These are phyloP conservation scores for Elephas maximus DNA, from an alignment of 2,113 vertebrate genomes.

Conservation along the genomic window DNA sequence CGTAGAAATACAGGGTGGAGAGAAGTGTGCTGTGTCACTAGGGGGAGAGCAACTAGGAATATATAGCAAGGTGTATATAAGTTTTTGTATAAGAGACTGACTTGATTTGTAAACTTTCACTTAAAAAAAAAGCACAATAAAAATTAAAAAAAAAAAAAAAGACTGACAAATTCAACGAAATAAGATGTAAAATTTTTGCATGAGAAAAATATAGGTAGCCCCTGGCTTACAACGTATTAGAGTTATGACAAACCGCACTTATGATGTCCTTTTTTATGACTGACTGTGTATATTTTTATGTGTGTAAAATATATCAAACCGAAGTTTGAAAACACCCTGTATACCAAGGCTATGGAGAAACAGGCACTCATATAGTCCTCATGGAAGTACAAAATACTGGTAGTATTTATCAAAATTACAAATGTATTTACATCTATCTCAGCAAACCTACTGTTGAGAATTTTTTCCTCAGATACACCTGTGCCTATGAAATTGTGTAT, in stretches of 20 bases:
- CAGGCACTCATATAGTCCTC: background rate
- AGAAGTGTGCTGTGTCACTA: too few species aligned
- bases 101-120: too few species aligned
- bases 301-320: background rate
- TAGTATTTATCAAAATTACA: constrained; percentile 29
- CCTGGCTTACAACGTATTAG: too few species aligned
- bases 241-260: too few species aligned
- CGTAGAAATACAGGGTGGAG: too few species aligned
- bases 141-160: background rate
- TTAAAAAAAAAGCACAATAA: too few species aligned
- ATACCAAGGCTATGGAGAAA: background rate
- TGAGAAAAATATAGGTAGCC: background rate
- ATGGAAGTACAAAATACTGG: background rate
- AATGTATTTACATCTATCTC: background rate
- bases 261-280: too few species aligned
- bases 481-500: background rate
- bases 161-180: background rate
- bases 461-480: background rate
- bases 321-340: background rate
- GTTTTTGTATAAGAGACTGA: too few species aligned
- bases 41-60: too few species aligned
- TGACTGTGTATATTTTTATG: too few species aligned
- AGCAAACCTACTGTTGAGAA: background rate
- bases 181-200: background rate
- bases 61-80: too few species aligned